Evolutionary conservation across 2,797 vertebrate species (phyloP).

Genomic region (Dicrostonyx torquatus): DNA sequence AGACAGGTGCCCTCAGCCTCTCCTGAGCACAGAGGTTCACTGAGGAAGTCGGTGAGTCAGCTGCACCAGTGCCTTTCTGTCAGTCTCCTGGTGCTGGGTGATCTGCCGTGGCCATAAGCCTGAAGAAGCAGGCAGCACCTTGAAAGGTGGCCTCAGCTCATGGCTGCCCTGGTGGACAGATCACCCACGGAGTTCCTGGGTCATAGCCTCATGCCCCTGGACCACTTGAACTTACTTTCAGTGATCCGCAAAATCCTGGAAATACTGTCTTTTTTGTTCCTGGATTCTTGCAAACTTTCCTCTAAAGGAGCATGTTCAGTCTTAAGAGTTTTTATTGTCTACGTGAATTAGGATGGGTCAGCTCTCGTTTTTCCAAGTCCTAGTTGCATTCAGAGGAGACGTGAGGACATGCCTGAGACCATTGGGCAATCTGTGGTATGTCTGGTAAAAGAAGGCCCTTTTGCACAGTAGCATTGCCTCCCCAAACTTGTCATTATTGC

Average conservation of each 20-base stretch:
- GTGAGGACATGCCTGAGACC: neutral
- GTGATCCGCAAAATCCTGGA: conserved; percentile 4
- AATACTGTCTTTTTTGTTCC: conserved; percentile 52
- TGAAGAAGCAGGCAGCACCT: neutral
- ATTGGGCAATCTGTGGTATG: neutral
- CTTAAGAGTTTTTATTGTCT: conserved; percentile 25
- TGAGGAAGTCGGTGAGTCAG: conserved; percentile 63
- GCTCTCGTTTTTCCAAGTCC: neutral
- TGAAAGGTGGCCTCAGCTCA: neutral
- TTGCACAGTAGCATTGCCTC: neutral
- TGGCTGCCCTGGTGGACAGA: neutral
- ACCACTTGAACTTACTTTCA: conserved; percentile 45
- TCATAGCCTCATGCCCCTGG: neutral
- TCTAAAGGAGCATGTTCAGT: neutral
- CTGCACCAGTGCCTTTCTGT: conserved; percentile 5
- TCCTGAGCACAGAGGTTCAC: conserved; percentile 66
- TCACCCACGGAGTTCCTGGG: neutral
- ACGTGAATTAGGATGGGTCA: neutral
- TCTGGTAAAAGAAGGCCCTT: neutral
- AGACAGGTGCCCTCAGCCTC: conserved; percentile 62
- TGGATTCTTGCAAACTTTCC: conserved; percentile 27
- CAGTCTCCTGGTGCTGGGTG: neutral
- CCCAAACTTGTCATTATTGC: neutral
- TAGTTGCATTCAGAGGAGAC: neutral
- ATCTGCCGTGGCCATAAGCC: neutral